Evolutionary conservation across 2,113 vertebrate species (phyloP), one percentile per base, ranked within the genome.

Genomic region (Rhabdornis inornatus): DNA sequence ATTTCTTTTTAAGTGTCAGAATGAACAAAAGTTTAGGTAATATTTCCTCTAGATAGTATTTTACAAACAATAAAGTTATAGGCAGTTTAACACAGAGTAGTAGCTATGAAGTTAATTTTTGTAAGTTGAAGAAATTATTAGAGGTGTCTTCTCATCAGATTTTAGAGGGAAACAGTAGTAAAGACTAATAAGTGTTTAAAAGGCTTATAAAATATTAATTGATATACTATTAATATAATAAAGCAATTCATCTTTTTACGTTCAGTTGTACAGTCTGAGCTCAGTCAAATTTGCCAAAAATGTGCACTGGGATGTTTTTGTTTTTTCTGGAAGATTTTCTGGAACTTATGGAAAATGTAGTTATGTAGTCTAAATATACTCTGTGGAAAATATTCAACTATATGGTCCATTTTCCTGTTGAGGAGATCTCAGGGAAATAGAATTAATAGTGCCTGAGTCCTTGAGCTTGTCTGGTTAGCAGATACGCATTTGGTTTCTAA

Each of bases 281-380:
- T 96, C 80, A 76, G 96, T 96, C 84, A 97, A 92, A 92, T 92
- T 84, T 93, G 94, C 96, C 96, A 94, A 95, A 97, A 97, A 96
- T 94, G 89, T 97, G 95, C 89, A 83, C 91, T 91, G 87, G 40
- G 90, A 89, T 95, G 72, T 95, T 98, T 97, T 86, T 97, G 93
- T 96, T 74, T 95, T 94, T 96, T 83, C 92, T 91, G 95, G 96
- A 91, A 96, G 94, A 91, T 93, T 95, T 96, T 97, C 95, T 98
- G 96, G 96, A 97, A 97, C 83, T 95, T 94, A 96, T 96, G 97
- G 96, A 97, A 94, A 94, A 90, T 92, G 78, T 91, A 95, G 76
- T 90, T 94, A 95, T 87, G 72, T 76, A 96, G 94, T 91, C 90
- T 94, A 83, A 96, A 94, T 96, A 96, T 91, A 90, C 84, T 96